These are phyloP conservation scores for Mugil cephalus DNA, from an alignment of 2,113 vertebrate genomes.

Conservation along the genomic window DNA sequence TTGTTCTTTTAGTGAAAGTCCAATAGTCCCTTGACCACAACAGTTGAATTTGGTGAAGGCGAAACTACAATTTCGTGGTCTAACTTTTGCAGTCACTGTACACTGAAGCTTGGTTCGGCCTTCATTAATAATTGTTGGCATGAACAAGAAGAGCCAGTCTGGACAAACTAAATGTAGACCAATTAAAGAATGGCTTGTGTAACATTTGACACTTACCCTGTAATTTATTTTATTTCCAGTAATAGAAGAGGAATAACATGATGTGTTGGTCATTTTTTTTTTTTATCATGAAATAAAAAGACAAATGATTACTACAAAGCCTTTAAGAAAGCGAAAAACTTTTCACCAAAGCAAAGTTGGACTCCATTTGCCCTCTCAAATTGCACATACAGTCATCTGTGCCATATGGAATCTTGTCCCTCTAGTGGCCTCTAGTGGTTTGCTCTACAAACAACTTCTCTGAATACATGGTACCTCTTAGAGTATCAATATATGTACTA, in stretches of 20 bases:
- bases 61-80: constrained; percentile 8
- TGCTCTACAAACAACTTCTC: too few relatives aligned
- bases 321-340: constrained; percentile 9
- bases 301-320: too few relatives aligned
- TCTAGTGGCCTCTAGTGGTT: constrained; percentile 80
- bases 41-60: constrained; percentile 3
- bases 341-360: constrained; percentile 2
- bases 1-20: constrained; percentile 2
- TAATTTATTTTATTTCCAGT: not conserved
- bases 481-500: not conserved
- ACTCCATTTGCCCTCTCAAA: constrained; percentile 7
- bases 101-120: not conserved
- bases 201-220: constrained; percentile 3
- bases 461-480: not conserved
- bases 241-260: not conserved
- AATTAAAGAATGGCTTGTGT: not conserved
- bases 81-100: not conserved
- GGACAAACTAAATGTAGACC: not conserved
- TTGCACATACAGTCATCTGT: not conserved
- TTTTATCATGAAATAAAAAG: too few relatives aligned
- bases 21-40: constrained; percentile 16
- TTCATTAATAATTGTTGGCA: constrained; percentile 10
- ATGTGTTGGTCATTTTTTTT: not conserved
- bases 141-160: constrained; percentile 11
- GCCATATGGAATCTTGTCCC: constrained; percentile 25